phyloP scores from a whole-genome alignment of 2,113 vertebrate genomes.

The Elaphurus davidianus region DNA sequence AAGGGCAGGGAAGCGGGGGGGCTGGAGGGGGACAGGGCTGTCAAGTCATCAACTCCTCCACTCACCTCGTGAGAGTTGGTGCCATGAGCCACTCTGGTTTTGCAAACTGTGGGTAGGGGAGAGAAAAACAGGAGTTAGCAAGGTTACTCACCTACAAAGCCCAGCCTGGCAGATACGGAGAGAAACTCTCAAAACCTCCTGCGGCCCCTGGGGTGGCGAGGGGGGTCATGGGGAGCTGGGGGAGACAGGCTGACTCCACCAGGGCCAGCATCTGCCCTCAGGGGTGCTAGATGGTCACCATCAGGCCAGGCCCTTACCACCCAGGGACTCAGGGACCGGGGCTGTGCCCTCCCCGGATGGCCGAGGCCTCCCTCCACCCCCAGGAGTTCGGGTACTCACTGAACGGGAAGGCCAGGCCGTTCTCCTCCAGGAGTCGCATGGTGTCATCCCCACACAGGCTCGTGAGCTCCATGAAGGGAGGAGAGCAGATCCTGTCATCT shows the following conservation, averaged over 20 bases:
- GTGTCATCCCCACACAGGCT: conserved; percentile 91
- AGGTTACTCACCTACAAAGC: neutral
- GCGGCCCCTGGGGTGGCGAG: neutral
- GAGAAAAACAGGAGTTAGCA: conserved; percentile 53
- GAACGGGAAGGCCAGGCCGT: conserved; percentile 96
- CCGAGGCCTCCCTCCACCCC: neutral
- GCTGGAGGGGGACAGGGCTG: accelerated
- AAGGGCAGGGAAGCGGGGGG: neutral
- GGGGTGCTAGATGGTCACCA: accelerated
- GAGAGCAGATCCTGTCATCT: conserved; percentile 98
- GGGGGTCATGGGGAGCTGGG: neutral
- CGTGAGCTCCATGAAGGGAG: conserved; percentile 98
- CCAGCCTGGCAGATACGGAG: accelerated
- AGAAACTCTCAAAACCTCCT: neutral
- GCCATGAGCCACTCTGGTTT: conserved; percentile 98
- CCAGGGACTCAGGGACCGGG: neutral
- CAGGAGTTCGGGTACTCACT: conserved; percentile 82
- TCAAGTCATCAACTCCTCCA: neutral
- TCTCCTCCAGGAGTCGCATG: conserved; percentile 91
- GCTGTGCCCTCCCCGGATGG: accelerated
- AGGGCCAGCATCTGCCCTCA: accelerated
- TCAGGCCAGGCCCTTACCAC: neutral
- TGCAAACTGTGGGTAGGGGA: conserved; percentile 89
- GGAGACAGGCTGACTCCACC: neutral
- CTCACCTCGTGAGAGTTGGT: conserved; percentile 99